These are phyloP conservation scores for Indri indri DNA, from an alignment of 2,113 vertebrate species.

Conservation along the genomic window DNA sequence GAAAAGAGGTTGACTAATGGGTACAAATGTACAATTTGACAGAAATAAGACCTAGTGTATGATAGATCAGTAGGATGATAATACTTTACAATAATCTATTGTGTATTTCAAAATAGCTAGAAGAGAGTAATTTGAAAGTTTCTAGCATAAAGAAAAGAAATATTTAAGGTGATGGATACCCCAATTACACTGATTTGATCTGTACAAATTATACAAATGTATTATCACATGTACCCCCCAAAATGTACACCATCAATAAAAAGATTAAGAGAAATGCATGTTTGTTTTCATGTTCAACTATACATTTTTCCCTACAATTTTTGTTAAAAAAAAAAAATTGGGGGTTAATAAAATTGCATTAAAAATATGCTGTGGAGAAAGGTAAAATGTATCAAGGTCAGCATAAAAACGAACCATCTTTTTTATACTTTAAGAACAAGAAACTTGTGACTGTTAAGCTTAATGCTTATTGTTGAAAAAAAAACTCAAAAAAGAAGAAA, in stretches of 20 bases:
- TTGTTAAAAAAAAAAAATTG: neutral
- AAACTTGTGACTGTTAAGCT: neutral
- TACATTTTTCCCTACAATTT: conserved; percentile 1
- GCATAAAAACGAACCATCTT: neutral
- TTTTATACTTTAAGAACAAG: neutral
- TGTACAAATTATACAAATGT: neutral
- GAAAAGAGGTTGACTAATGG: neutral
- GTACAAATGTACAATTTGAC: neutral
- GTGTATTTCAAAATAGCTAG: neutral
- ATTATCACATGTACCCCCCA: neutral
- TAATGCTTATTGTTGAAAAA: neutral
- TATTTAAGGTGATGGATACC: neutral
- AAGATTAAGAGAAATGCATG: neutral
- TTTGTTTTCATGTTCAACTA: conserved; percentile 6
- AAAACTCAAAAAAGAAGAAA: neutral
- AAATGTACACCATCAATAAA: neutral
- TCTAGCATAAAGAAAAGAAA: neutral
- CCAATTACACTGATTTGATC: neutral
- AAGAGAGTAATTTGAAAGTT: neutral
- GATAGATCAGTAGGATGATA: neutral
- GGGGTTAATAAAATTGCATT: neutral
- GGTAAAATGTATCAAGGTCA: neutral
- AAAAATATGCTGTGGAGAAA: conserved; percentile 13
- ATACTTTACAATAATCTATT: neutral
- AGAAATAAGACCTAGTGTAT: neutral